Conservation (phyloP, 2,888 invertebrate species). For the Acrobasis suavella region DNA sequence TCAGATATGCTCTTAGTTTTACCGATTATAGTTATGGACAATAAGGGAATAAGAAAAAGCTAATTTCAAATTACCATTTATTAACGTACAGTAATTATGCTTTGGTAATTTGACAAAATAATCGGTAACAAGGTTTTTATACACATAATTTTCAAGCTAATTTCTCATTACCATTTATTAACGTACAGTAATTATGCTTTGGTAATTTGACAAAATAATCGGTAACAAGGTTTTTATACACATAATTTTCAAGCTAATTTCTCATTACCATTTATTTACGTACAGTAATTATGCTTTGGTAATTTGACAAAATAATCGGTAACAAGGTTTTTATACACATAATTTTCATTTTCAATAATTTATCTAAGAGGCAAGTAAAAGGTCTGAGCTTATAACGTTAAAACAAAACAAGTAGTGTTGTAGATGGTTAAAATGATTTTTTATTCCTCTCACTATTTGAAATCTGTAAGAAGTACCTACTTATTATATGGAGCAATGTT, state of each 20-base stretch:
- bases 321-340: conserved; percentile 13
- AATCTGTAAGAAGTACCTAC: no score
- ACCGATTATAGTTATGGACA: background rate
- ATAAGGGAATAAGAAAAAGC: conserved; percentile 16
- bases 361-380: conserved; percentile 5
- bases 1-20: no score
- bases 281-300: conserved; percentile 41
- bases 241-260: background rate
- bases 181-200: conserved; percentile 40
- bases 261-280: conserved; percentile 40
- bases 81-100: conserved; percentile 38
- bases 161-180: conserved; percentile 40
- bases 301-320: conserved; percentile 29
- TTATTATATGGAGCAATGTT: no score
- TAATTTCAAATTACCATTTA: conserved; percentile 36
- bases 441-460: background rate
- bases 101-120: conserved; percentile 37
- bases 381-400: conserved; percentile 2
- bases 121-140: conserved; percentile 15
- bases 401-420: background rate
- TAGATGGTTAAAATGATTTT: background rate
- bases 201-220: conserved; percentile 33
- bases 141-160: conserved; percentile 1
- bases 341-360: background rate
- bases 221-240: conserved; percentile 16